Percentiles rank a stretch among this genome's conserved stretches.
Conservation (phyloP, 64 coral and sea anemone genomes). For the Acropora tenuis region DNA sequence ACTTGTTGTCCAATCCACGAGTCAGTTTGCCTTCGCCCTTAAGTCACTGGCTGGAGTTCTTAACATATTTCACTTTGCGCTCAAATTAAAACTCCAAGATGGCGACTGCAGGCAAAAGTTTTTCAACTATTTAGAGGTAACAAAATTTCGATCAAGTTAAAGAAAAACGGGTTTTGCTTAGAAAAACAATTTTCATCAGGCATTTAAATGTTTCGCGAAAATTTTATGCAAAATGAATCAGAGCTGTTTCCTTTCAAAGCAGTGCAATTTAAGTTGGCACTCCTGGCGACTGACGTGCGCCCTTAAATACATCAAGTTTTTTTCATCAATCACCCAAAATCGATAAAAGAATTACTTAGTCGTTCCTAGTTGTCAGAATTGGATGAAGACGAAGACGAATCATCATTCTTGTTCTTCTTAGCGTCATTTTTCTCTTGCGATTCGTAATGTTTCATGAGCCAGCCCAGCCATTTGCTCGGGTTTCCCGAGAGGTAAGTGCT, state of each 20-base stretch:
- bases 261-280: neutral
- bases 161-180: too few relatives aligned
- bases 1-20: too few relatives aligned
- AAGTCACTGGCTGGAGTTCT: too few relatives aligned
- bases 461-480: conserved; percentile 56
- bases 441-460: conserved; percentile 53
- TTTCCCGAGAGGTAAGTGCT: conserved; percentile 63
- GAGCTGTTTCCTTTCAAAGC: neutral
- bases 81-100: too few relatives aligned
- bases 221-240: neutral
- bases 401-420: conserved; percentile 29
- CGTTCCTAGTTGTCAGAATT: neutral
- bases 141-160: too few relatives aligned
- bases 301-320: neutral
- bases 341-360: neutral
- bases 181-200: too few relatives aligned
- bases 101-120: too few relatives aligned
- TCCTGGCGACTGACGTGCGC: too few relatives aligned
- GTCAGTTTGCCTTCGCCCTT: too few relatives aligned
- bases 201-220: too few relatives aligned
- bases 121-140: too few relatives aligned
- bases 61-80: too few relatives aligned
- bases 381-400: conserved; percentile 7
- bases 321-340: neutral
- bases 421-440: neutral